These are phyloP conservation scores for Eupithecia centaureata DNA, from an alignment of 2,888 invertebrate species.

Conservation along the genomic window DNA sequence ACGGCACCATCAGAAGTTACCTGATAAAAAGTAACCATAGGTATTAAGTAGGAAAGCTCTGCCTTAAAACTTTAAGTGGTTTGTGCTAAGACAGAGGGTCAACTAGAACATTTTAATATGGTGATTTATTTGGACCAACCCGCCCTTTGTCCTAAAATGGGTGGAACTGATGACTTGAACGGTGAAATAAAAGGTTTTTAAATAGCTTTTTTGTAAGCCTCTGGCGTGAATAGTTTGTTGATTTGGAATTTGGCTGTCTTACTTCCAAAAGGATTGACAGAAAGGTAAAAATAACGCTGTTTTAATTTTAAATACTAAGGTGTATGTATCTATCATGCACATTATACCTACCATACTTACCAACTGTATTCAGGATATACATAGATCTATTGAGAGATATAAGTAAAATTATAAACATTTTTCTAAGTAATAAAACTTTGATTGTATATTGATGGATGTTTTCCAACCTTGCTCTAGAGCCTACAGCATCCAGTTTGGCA, in stretches of 20 bases:
- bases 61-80: slow-evolving; percentile 61
- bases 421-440: not conserved
- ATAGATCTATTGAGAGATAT: too few relatives aligned
- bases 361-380: too few relatives aligned
- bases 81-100: slow-evolving; percentile 54
- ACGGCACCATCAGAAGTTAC: too few relatives aligned
- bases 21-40: not conserved
- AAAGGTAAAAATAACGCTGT: not conserved
- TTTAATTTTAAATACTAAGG: not conserved
- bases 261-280: not conserved
- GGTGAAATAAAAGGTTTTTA: slow-evolving; percentile 21
- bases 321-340: too few relatives aligned
- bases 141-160: slow-evolving; percentile 62
- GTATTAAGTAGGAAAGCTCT: slow-evolving; percentile 41
- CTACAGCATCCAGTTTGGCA: slow-evolving; percentile 19
- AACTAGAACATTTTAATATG: slow-evolving; percentile 61
- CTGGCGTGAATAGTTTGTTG: not conserved
- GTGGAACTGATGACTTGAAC: slow-evolving; percentile 45
- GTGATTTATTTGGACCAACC: slow-evolving; percentile 67
- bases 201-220: not conserved
- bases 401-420: too few relatives aligned
- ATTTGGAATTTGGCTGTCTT: not conserved
- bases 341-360: too few relatives aligned
- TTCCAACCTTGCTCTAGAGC: not conserved
- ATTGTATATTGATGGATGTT: not conserved